These are phyloP conservation scores for Lophochroa leadbeateri DNA, from an alignment of 2,113 vertebrate genomes.

Conservation along the genomic window DNA sequence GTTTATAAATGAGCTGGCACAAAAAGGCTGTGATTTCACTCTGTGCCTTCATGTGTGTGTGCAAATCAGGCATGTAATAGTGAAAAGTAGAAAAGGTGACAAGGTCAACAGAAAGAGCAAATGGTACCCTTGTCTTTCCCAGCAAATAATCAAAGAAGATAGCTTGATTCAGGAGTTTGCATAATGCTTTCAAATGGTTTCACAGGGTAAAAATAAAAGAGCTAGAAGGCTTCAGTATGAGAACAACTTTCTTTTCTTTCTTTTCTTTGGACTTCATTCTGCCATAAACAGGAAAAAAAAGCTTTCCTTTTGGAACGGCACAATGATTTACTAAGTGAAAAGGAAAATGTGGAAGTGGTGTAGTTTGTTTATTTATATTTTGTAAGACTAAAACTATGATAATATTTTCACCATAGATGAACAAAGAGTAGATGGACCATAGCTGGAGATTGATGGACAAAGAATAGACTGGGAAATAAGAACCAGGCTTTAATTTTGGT, in stretches of 20 bases:
- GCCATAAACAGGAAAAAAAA: neutral
- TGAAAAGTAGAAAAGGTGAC: neutral
- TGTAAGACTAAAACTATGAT: neutral
- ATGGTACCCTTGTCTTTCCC: neutral
- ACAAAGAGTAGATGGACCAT: neutral
- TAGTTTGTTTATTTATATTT: neutral
- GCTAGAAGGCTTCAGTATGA: neutral
- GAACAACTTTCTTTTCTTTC: neutral
- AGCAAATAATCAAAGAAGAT: neutral
- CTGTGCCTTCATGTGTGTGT: neutral
- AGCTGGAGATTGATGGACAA: neutral
- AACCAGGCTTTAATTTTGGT: neutral
- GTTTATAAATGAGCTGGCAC: neutral
- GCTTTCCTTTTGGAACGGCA: neutral
- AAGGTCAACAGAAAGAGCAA: neutral
- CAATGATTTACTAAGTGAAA: neutral
- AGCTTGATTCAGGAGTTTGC: neutral
- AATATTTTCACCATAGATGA: neutral
- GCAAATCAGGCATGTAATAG: neutral
- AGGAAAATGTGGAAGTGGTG: neutral
- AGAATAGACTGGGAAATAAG: neutral
- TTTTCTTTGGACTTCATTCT: neutral
- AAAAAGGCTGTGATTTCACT: constrained; percentile 18
- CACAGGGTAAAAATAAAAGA: neutral
- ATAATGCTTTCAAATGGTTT: neutral